These are phyloP conservation scores for Sander vitreus DNA, from an alignment of 2,113 vertebrate genomes.

Conservation along the genomic window DNA sequence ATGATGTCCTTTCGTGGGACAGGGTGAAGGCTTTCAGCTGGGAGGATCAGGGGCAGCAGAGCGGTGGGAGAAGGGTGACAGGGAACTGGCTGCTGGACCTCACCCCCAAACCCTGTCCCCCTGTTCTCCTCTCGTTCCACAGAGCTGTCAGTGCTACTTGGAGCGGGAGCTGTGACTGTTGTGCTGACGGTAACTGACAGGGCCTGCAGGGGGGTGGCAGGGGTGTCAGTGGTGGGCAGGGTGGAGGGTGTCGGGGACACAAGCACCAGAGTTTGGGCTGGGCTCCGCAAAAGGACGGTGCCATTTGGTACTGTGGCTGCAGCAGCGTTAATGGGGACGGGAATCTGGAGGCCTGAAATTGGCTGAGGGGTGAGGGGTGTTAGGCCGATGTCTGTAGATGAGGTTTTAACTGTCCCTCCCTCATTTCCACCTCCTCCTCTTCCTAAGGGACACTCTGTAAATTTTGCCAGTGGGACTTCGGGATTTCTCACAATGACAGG, in stretches of 20 bases:
- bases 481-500: conserved; percentile 94
- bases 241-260: conserved; percentile 81
- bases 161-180: conserved; percentile 65
- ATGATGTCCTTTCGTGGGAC: conserved; percentile 93
- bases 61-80: conserved; percentile 94
- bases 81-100: conserved; percentile 90
- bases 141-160: conserved; percentile 62
- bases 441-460: conserved; percentile 85
- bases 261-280: conserved; percentile 80
- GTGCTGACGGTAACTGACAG: conserved; percentile 81
- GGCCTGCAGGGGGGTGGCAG: conserved; percentile 72
- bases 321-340: conserved; percentile 90
- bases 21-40: conserved; percentile 89
- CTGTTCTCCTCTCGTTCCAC: conserved; percentile 64
- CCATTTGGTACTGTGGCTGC: conserved; percentile 79
- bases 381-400: conserved; percentile 67
- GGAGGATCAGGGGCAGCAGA: conserved; percentile 91
- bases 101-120: conserved; percentile 69
- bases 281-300: conserved; percentile 79
- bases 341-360: conserved; percentile 86
- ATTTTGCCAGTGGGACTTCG: conserved; percentile 91
- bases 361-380: conserved; percentile 71
- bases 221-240: conserved; percentile 68
- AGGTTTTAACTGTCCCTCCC: conserved; percentile 51
- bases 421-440: conserved; percentile 64